These are phyloP conservation scores for Acipenser transmontanus DNA, from an alignment of 2,797 vertebrate species.

Conservation along the genomic window DNA sequence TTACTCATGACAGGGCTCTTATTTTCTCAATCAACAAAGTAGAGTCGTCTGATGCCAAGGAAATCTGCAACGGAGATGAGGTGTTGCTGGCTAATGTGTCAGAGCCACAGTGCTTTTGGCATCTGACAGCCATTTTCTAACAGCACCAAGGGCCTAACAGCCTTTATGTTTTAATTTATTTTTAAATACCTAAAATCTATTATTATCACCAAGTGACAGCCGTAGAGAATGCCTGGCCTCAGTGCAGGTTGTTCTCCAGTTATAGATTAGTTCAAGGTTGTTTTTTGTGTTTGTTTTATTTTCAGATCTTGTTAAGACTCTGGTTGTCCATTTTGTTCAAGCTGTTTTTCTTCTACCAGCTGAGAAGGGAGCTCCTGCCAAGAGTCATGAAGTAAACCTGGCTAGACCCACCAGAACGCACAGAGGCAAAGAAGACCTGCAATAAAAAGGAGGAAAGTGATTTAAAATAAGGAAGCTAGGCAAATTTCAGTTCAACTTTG, in stretches of 20 bases:
- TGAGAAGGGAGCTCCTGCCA: constrained; percentile 82
- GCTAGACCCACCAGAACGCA: constrained; percentile 80
- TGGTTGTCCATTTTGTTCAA: constrained; percentile 34
- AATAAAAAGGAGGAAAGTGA: background rate
- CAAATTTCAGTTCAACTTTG: too few species aligned
- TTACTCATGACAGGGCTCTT: constrained; percentile 26
- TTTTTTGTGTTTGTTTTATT: constrained; percentile 56
- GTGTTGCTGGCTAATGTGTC: constrained; percentile 50
- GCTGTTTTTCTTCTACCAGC: constrained; percentile 58
- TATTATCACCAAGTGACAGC: constrained; percentile 50
- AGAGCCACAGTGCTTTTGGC: constrained; percentile 54
- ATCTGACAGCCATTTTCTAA: constrained; percentile 61
- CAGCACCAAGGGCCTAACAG: constrained; percentile 66
- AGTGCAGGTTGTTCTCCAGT: constrained; percentile 62
- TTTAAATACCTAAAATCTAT: constrained; percentile 35
- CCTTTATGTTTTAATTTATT: constrained; percentile 23
- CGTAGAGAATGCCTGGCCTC: constrained; percentile 46
- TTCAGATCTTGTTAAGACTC: constrained; percentile 54
- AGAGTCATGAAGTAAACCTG: constrained; percentile 91
- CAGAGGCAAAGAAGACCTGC: constrained; percentile 83
- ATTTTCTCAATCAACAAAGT: constrained; percentile 27
- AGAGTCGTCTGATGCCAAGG: constrained; percentile 53
- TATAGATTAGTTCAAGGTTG: constrained; percentile 65
- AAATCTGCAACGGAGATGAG: constrained; percentile 52
- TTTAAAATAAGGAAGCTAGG: background rate